Conservation (phyloP, 2,888 invertebrate genomes). For the Drosophila macrospina region DNA sequence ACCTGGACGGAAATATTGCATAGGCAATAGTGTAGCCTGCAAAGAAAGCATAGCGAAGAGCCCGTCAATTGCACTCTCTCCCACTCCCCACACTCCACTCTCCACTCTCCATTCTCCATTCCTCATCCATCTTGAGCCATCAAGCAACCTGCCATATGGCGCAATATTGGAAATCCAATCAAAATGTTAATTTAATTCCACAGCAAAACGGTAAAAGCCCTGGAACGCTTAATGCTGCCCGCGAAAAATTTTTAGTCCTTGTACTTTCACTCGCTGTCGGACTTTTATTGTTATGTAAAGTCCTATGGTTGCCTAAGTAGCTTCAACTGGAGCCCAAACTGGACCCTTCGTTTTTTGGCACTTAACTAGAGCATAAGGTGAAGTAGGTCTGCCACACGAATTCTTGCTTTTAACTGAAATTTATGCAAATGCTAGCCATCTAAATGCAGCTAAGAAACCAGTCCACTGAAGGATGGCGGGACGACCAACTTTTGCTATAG, state of each 20-base stretch:
- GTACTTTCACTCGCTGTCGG: not conserved
- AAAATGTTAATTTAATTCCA: constrained; percentile 75
- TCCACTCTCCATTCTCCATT: not conserved
- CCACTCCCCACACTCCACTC: too few species aligned
- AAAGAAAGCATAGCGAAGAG: too few species aligned
- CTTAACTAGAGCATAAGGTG: not conserved
- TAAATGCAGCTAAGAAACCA: constrained; percentile 27
- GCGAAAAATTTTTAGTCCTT: constrained; percentile 35
- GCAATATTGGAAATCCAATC: constrained; percentile 81
- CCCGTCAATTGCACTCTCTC: not conserved
- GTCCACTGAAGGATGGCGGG: constrained; percentile 1
- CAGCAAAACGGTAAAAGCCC: constrained; percentile 37
- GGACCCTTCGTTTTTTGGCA: constrained; percentile 9
- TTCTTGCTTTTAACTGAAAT: constrained; percentile 46
- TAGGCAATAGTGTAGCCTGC: constrained; percentile 33
- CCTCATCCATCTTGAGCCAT: not conserved
- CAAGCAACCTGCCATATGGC: constrained; percentile 66
- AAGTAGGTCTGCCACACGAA: constrained; percentile 16
- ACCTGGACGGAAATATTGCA: not conserved
- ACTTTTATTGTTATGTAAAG: constrained; percentile 52
- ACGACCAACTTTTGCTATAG: too few species aligned
- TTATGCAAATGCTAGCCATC: constrained; percentile 60
- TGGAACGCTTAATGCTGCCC: constrained; percentile 30
- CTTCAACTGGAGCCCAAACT: not conserved
- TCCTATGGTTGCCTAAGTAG: constrained; percentile 20